Percentiles rank a stretch among this genome's conserved stretches.
phyloP scores from a whole-genome alignment of 2,888 invertebrate genomes.

The Andricus curvator region DNA sequence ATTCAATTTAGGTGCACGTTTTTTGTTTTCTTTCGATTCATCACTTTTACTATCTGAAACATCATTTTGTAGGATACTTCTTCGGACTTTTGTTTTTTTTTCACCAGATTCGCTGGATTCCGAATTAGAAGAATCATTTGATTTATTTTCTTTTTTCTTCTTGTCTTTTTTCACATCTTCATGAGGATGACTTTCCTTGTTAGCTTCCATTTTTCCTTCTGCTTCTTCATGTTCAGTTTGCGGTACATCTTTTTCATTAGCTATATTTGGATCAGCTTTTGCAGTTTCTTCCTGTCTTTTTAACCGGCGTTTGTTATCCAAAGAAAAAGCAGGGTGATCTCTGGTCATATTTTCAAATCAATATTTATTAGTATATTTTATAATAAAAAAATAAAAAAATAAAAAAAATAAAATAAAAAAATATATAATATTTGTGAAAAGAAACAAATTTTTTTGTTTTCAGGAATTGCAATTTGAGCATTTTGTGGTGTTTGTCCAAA shows the following conservation, averaged over 20 bases:
- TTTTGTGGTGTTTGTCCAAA: too few relatives aligned
- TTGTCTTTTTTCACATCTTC: background rate
- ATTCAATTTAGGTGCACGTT: background rate
- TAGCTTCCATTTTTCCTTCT: background rate
- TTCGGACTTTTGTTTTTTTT: background rate
- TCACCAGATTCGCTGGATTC: slow-evolving; percentile 10
- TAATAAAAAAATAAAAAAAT: too few relatives aligned
- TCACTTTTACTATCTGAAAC: background rate
- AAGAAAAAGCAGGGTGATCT: background rate
- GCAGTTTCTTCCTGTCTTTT: slow-evolving; percentile 13
- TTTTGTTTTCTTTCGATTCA: background rate
- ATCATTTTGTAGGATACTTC: background rate
- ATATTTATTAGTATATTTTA: too few relatives aligned
- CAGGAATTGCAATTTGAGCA: too few relatives aligned
- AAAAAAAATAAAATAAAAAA: too few relatives aligned
- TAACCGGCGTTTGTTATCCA: background rate
- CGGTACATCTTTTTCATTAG: background rate
- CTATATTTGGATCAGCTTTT: background rate
- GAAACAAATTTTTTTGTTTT: too few relatives aligned
- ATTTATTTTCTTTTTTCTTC: background rate
- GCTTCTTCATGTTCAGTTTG: background rate
- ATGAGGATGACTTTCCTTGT: background rate
- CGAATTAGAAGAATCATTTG: slow-evolving; percentile 4
- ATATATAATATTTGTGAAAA: too few relatives aligned
- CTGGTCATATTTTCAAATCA: background rate